phyloP scores from a whole-genome alignment of 64 coral and sea anemone genomes.

The Stichodactyla mertensii region DNA sequence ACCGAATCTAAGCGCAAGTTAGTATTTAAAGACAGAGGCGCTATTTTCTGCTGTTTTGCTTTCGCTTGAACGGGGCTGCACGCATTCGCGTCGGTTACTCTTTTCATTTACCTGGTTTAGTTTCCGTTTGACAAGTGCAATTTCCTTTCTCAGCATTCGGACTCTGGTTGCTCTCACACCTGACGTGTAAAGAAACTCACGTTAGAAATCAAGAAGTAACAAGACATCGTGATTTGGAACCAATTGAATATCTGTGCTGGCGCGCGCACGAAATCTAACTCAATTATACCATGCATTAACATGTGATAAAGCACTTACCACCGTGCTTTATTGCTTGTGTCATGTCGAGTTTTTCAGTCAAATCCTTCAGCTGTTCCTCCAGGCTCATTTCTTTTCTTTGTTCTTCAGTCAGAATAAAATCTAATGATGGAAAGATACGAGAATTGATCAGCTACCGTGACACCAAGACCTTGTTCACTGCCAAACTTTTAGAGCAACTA shows the following conservation, averaged over 20 bases:
- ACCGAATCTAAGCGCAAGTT: too few relatives aligned
- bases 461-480: not conserved
- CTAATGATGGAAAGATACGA: conserved; percentile 23
- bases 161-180: conserved; percentile 86
- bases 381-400: conserved; percentile 95
- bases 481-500: not conserved
- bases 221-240: too few relatives aligned
- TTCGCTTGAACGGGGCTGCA: not conserved
- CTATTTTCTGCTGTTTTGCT: too few relatives aligned
- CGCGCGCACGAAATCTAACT: not conserved
- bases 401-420: conserved; percentile 87
- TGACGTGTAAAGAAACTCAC: not conserved
- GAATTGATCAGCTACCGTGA: not conserved
- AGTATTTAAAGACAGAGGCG: too few relatives aligned
- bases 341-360: conserved; percentile 96
- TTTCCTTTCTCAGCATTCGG: conserved; percentile 77
- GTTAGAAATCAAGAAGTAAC: too few relatives aligned
- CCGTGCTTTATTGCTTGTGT: conserved; percentile 99
- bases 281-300: not conserved
- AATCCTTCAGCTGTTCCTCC: conserved; percentile 90
- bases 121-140: conserved; percentile 82
- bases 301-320: conserved; percentile 27
- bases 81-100: not conserved
- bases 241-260: too few relatives aligned
- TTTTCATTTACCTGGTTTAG: conserved; percentile 60